Evolutionary conservation across 2,113 vertebrate species (phyloP).

Genomic region (Mionectes macconnelli): DNA sequence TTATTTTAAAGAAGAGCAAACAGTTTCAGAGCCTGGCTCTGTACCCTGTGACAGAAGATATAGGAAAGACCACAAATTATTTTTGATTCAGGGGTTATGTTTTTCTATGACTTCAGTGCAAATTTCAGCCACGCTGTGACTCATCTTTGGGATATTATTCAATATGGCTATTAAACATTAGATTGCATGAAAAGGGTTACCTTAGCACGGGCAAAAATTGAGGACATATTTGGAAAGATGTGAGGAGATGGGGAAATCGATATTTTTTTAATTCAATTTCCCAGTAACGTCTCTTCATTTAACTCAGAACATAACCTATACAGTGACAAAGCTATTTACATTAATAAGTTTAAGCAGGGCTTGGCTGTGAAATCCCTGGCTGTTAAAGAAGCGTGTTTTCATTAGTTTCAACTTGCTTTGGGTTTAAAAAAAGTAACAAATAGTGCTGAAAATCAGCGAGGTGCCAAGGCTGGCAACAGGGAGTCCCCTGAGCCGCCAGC

Average conservation of each 20-base stretch:
- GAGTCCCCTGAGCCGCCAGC: neutral
- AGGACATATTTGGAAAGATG: neutral
- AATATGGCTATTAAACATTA: neutral
- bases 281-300: neutral
- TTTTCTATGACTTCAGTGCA: neutral
- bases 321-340: constrained; percentile 2
- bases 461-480: constrained; percentile 55
- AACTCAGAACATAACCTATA: neutral
- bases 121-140: neutral
- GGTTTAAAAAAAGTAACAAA: constrained; percentile 65
- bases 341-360: neutral
- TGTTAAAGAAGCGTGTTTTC: constrained; percentile 17
- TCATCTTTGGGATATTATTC: neutral
- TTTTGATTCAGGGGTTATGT: neutral
- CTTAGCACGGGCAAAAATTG: neutral
- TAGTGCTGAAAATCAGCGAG: constrained; percentile 29
- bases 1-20: neutral
- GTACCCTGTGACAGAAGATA: neutral
- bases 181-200: neutral
- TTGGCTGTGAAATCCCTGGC: constrained; percentile 23
- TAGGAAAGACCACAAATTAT: neutral
- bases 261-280: neutral
- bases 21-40: neutral
- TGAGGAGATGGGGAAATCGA: neutral
- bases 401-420: constrained; percentile 50